Conservation (phyloP, 2,797 vertebrate species). For the Hephaestus fuliginosus region DNA sequence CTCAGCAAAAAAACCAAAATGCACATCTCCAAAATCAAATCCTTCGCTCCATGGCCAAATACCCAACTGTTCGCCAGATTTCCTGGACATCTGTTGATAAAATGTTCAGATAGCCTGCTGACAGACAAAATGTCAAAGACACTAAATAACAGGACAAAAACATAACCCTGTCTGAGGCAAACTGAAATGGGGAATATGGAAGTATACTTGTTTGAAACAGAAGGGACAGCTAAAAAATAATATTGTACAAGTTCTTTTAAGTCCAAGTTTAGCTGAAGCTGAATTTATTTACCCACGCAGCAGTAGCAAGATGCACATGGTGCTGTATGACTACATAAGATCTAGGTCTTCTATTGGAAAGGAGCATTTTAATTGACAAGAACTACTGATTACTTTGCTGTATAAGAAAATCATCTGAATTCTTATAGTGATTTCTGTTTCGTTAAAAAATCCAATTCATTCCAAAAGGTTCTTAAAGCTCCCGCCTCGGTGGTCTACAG, state of each 20-base stretch:
- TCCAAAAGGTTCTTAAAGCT: conserved; percentile 1
- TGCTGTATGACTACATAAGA: not conserved
- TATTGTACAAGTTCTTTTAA: not conserved
- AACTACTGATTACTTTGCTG: not conserved
- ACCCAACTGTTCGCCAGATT: conserved; percentile 40
- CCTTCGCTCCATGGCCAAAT: conserved; percentile 24
- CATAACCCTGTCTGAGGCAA: conserved; percentile 21
- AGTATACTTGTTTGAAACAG: not conserved
- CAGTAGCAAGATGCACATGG: not conserved
- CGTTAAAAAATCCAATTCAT: conserved; percentile 12
- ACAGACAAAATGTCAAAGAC: conserved; percentile 35
- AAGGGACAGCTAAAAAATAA: conserved; percentile 1
- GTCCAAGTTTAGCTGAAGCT: not conserved
- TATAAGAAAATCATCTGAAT: not conserved
- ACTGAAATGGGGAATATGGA: conserved; percentile 1
- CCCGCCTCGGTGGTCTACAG: conserved; percentile 5
- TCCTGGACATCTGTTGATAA: conserved; percentile 50
- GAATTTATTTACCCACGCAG: not conserved
- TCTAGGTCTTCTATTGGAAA: conserved; percentile 8
- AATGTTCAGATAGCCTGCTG: conserved; percentile 39
- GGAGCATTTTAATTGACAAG: conserved; percentile 6
- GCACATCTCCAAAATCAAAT: conserved; percentile 51
- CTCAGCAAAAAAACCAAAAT: conserved; percentile 37
- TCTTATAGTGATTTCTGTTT: not conserved
- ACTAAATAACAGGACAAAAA: conserved; percentile 26